Base-by-base conservation (phyloP, 2,797 vertebrate species). In the Gymnoscopelus microlampas region DNA sequence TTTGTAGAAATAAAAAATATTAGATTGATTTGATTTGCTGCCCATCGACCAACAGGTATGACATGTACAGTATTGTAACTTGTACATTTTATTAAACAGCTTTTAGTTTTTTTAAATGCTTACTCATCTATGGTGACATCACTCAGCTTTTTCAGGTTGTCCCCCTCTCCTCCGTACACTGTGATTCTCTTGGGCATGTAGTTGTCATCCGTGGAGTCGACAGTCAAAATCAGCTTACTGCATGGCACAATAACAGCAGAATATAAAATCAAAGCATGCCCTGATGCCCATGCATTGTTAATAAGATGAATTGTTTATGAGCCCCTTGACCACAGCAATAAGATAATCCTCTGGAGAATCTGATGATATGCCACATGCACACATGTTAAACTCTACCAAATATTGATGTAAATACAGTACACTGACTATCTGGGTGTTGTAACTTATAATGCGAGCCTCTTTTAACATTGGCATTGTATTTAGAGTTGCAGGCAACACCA, bases 121-220 rank as follows among this genome's bases (percentile, higher is more conserved):
- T 87, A 98, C 98, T 98, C 97, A 39, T 99, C 98, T 83, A 99
- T 95, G 87, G 91, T 91, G 54, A 97, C 93, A 0, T 98, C 97
- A 0, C 94, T 98, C 82, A 96, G 90, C 76, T 99, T 99, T 92
- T 97, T 98, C 77, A 99, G 92, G 65, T 94, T 95, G 85, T 98
- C 97, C 15, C 94, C 95, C 80, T 99, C 97, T 0, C 97, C 97
- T 15, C 97, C 98, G 0, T 91, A 98, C 53, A 98, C 96, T 0
- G 96, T 94, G 0, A 98, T 93, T 32, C 95, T 87, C 89, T 97
- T 98, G 60, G 98, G 98, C 96, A 99, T 98, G 93, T 98, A 99
- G 89, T 97, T 98, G 87, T 98, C 97, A 15, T 99, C 98, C 0
- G 96, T 98, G 1, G 97, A 96, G 77, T 99, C 97, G 77, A 99